Base-by-base conservation (phyloP, 2,888 invertebrate species). In the Cephalotes varians region DNA sequence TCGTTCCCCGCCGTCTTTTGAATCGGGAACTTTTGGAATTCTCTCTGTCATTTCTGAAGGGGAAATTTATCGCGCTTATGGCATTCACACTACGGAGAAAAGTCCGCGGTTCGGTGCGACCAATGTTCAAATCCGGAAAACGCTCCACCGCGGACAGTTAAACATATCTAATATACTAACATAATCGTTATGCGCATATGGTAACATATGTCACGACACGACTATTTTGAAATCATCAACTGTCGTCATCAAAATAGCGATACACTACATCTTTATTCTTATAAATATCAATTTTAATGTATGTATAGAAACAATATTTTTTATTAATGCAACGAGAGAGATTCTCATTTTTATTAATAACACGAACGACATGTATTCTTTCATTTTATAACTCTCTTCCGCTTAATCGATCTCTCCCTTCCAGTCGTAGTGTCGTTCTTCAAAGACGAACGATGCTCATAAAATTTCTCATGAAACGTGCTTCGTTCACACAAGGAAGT, bases 11-110 rank as follows among this genome's bases (percentile, higher is more conserved):
- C 87, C 87, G 82, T 85, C 93, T 93, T 92, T 93, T 91, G 92
- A 93, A 93, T 93, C 92, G 91, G 92, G 91, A 93, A 93, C 92
- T 94, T 93, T 92, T 87, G 91, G 91, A 92, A 92, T 92, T 89
- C 88, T 90, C 87, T 90, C 73, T 87, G 80, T 71, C 87, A 82
- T 85, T 73, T 82, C 83, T 72, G 85, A 87, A 83, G 90, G 86
- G 91, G 90, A 93, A 93, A 93, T 93, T 93, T 93, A 93, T 93
- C 90, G 93, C 91, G 90, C 90, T 92, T 91, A 90, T 88, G 87
- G 90, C 91, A 91, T 93, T 92, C 89, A 84, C 81, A 85, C 77
- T 82, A 82, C 65, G 81, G 81, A 87, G 88, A 84, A 90, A 86
- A 86, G 85, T 87, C 85, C 37, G 56, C 74, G 81, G 72, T 69